These are phyloP conservation scores for Bombus cullumanus DNA, from an alignment of 1,140 invertebrate genomes.

Conservation along the genomic window DNA sequence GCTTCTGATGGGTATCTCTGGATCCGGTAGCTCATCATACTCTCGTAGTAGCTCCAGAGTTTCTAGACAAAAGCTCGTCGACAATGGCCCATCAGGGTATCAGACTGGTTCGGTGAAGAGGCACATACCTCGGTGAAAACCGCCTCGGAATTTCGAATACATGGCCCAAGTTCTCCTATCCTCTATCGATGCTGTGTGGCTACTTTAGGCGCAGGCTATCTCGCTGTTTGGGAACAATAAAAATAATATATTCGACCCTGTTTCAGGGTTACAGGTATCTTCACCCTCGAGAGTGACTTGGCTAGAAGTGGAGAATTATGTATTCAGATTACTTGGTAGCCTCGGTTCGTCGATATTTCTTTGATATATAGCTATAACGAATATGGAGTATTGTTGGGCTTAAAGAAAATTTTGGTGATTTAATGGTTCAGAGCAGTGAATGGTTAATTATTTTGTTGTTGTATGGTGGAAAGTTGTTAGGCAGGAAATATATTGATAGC, in stretches of 20 bases:
- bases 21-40: conserved; percentile 60
- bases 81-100: conserved; percentile 69
- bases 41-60: conserved; percentile 55
- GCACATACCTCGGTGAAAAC: conserved; percentile 22
- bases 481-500: too few relatives aligned
- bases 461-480: too few relatives aligned
- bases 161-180: neutral
- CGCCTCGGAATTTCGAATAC: conserved; percentile 12
- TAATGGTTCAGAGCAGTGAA: too few relatives aligned
- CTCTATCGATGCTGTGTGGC: neutral
- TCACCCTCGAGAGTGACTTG: neutral
- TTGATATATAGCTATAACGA: neutral
- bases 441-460: neutral
- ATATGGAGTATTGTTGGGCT: neutral
- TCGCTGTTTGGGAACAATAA: neutral
- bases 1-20: conserved; percentile 64
- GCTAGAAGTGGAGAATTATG: neutral
- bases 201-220: neutral
- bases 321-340: neutral
- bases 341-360: neutral
- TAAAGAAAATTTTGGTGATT: neutral
- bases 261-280: neutral
- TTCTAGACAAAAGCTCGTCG: conserved; percentile 66
- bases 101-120: conserved; percentile 38
- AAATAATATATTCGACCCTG: conserved; percentile 9